Evolutionary conservation across 1,140 invertebrate species (phyloP), one percentile per base, ranked within the genome.

Genomic region (Drosophila ambigua): DNA sequence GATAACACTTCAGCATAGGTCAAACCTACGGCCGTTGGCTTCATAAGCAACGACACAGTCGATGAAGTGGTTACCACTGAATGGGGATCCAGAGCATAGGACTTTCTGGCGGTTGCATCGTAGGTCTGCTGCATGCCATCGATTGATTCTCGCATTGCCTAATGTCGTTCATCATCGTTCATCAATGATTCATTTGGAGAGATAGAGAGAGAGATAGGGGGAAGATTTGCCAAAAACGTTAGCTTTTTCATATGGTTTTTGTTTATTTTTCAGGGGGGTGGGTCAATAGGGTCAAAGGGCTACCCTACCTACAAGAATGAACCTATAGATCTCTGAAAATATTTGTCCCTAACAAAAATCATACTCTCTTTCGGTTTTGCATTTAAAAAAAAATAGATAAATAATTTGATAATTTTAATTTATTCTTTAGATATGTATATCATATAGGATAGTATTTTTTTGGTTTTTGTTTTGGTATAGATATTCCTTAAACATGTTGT

Each of bases 61-160:
- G 90, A 90, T 74, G 91, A 91, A 74, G 89, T 90, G 68, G 92
- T 89, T 63, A 91, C 90, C 79, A 93, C 93, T 93, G 93, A 95
- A 94, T 95, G 94, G 79, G 96, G 95, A 93, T 96, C 96, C 93
- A 95, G 92, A 87, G 93, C 93, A 92, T 94, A 94, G 93, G 96
- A 95, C 87, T 94, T 93, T 92, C 94, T 93, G 85, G 93, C 93
- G 92, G 96, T 93, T 90, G 93, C 93, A 93, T 94, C 94, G 93
- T 94, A 95, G 92, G 94, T 94, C 92, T 94, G 93, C 92, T 93
- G 93, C 92, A 93, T 93, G 92, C 93, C 93, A 92, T 95, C 94
- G 92, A 94, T 93, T 92, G 93, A 92, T 92, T 92, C 91, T 92
- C 93, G 94, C 92, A 94, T 93, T 92, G 95, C 95, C 95, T 96